Evolutionary conservation across 1,140 invertebrate species (phyloP).

Genomic region (Drosophila miranda): DNA sequence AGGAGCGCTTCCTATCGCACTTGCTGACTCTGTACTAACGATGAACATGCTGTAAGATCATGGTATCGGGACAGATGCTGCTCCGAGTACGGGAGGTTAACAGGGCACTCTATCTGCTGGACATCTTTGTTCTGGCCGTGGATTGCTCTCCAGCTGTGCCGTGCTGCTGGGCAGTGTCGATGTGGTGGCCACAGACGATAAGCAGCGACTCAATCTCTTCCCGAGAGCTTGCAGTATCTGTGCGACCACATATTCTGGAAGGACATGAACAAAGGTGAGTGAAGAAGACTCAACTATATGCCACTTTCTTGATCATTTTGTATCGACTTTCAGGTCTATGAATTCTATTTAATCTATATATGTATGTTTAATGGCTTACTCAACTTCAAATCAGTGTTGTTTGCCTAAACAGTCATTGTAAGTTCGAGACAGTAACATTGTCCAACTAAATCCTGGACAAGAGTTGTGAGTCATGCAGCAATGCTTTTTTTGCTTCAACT

Average conservation of each 20-base stretch:
- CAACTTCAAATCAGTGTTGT: slow-evolving; percentile 21
- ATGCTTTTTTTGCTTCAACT: slow-evolving; percentile 8
- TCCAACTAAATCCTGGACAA: slow-evolving; percentile 22
- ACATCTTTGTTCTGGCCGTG: too few relatives aligned
- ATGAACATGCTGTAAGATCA: too few relatives aligned
- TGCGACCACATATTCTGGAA: slow-evolving; percentile 80
- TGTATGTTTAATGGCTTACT: slow-evolving; percentile 42
- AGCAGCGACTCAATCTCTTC: slow-evolving; percentile 62
- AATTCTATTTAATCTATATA: slow-evolving; percentile 78
- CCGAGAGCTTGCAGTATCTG: slow-evolving; percentile 73
- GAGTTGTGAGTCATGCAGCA: slow-evolving; percentile 57
- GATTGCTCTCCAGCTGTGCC: slow-evolving; percentile 84
- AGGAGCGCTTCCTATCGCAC: too few relatives aligned
- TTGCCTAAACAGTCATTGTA: not conserved
- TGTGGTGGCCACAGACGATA: slow-evolving; percentile 68
- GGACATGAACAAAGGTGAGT: slow-evolving; percentile 75
- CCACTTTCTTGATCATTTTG: not conserved
- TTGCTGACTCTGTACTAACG: too few relatives aligned
- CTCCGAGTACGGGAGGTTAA: too few relatives aligned
- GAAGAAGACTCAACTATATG: too few relatives aligned
- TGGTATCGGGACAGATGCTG: too few relatives aligned
- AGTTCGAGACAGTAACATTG: not conserved
- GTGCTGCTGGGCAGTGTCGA: slow-evolving; percentile 78
- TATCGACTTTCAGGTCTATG: slow-evolving; percentile 65
- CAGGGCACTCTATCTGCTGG: too few relatives aligned